A percentile compares a stretch with the other conserved stretches of the same genome.
phyloP scores from a whole-genome alignment of 1,140 invertebrate genomes.

The Eubasilissa regina region DNA sequence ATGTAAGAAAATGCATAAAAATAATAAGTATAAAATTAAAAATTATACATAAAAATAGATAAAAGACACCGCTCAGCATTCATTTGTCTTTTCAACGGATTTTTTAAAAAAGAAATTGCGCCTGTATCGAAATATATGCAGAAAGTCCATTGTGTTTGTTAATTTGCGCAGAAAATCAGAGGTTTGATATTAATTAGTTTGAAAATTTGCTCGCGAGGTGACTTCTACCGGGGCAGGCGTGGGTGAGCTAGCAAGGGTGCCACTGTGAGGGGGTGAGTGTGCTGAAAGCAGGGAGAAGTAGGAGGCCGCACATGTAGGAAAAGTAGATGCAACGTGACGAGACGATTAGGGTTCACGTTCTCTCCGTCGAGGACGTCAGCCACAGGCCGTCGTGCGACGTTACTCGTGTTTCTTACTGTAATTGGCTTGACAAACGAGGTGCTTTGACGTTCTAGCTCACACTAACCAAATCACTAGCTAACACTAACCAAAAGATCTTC shows the following conservation, averaged over 20 bases:
- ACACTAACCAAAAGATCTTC: neutral
- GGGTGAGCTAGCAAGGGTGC: neutral
- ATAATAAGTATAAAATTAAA: no score
- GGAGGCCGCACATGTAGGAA: neutral
- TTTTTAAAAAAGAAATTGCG: no score
- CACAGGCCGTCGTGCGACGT: neutral
- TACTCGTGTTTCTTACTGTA: no score
- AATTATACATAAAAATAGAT: no score
- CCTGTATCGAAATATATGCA: no score
- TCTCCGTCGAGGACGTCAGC: neutral
- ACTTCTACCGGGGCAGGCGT: neutral
- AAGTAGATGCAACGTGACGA: conserved; percentile 17
- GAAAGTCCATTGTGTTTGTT: no score
- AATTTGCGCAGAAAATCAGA: no score
- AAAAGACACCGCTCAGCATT: no score
- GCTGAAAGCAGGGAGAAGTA: neutral
- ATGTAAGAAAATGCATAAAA: no score
- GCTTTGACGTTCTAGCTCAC: neutral
- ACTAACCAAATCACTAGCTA: neutral
- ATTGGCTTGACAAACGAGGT: neutral
- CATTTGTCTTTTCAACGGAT: no score
- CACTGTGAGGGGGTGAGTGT: neutral
- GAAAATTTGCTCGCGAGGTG: no score
- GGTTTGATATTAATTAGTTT: no score
- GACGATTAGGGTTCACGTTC: conserved; percentile 17